phyloP scores from a whole-genome alignment of 2,797 vertebrate genomes.

The Siniperca scherzeri region DNA sequence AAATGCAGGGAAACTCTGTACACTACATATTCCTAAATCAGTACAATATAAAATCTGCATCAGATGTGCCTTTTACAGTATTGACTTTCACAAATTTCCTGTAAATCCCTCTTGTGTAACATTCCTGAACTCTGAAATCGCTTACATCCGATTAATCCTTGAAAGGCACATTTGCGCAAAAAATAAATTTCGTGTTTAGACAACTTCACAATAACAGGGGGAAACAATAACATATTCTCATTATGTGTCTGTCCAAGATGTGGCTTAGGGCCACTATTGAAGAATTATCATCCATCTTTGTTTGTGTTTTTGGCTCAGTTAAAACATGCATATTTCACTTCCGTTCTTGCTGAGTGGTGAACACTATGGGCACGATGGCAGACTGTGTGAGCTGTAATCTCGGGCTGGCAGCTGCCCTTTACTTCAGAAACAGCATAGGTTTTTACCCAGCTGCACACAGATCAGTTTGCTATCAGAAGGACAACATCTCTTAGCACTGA shows the following conservation, averaged over 20 bases:
- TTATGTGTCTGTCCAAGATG: slow-evolving; percentile 65
- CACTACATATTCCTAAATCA: slow-evolving; percentile 18
- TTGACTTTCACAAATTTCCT: slow-evolving; percentile 40
- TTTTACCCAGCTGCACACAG: slow-evolving; percentile 27
- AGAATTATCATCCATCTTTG: slow-evolving; percentile 79
- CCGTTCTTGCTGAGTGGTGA: slow-evolving; percentile 52
- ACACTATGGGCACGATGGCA: slow-evolving; percentile 21
- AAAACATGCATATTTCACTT: slow-evolving; percentile 65
- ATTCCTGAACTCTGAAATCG: slow-evolving; percentile 52
- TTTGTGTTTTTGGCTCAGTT: slow-evolving; percentile 67
- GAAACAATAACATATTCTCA: slow-evolving; percentile 71
- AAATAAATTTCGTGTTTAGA: slow-evolving; percentile 69
- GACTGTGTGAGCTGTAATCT: slow-evolving; percentile 55
- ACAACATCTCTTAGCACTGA: slow-evolving; percentile 41
- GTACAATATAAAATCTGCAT: slow-evolving; percentile 8
- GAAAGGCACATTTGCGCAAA: slow-evolving; percentile 47
- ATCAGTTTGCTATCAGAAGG: slow-evolving; percentile 41
- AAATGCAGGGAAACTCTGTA: neutral
- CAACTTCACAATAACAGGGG: slow-evolving; percentile 68
- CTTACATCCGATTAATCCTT: slow-evolving; percentile 52
- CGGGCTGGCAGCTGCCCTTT: slow-evolving; percentile 47
- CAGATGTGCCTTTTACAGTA: slow-evolving; percentile 8
- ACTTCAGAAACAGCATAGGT: slow-evolving; percentile 41
- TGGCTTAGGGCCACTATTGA: slow-evolving; percentile 80
- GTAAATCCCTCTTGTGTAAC: slow-evolving; percentile 30